Evolutionary conservation across 2,113 vertebrate species (phyloP), one percentile per base, ranked within the genome.

Genomic region (Suricata suricatta): DNA sequence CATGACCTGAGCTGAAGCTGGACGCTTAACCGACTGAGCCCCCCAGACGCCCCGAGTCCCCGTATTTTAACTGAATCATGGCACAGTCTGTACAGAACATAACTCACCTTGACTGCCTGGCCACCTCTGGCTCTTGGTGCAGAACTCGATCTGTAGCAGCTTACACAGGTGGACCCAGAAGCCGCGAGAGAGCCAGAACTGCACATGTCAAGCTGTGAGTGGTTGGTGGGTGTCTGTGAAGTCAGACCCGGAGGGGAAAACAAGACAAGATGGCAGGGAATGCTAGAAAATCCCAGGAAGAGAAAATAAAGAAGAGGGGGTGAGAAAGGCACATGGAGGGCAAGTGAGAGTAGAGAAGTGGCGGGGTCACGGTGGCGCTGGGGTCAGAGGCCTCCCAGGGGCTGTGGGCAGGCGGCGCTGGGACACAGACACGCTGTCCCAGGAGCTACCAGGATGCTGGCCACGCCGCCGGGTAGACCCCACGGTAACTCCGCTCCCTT

Each of bases 201-300:
- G 16, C 3, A 1, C 2, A 0, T 4, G 57, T 21, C 85, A 21
- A 8, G 60, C 57, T 25, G 4, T 3, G 33, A 54, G 25, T 16
- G 9, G 31, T 10, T 11, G n/a, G 50, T 23, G 25, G 41, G 88
- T 15, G 13, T 41, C 68, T 15, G 2, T 54, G 44, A 95, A 23
- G 68, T 25, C 60, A 87, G 60, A 90, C 5, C 3, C 60, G 16
- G 0, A 41, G 69, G 16, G 10, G 27, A 27, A 25, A 14, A n/a
- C 8, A 6, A 1, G 7, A 4, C 23, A 5, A 31, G 33, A 6
- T 14, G 15, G 31, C 1, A 0, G 7, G n/a, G 33, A 33, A 2
- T 29, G 12, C 69, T 66, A 17, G 44, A 68, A 60, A 47, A 8
- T 57, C 23, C 31, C 0, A 44, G 83, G 8, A 76, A 81, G 7